Evolutionary conservation across 2,888 invertebrate species (phyloP), one percentile per base, ranked within the genome.

Genomic region (Eremobia ochroleuca): DNA sequence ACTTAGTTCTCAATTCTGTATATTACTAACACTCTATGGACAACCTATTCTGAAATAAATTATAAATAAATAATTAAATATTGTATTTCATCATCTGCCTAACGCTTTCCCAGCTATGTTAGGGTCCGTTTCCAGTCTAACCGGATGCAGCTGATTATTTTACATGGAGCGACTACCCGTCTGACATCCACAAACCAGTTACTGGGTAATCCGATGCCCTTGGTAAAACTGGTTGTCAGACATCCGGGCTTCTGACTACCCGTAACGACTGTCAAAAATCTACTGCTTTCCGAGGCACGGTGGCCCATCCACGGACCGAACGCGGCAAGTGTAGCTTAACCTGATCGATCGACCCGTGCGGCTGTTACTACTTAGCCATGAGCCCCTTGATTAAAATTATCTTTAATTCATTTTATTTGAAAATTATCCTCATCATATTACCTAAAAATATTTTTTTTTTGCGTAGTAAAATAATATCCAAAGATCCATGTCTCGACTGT

Each of bases 381-480:
- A 46, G 18, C 46, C 46, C 18, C 6, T 18, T 18, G 11, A 34
- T 34, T 61, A 34, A 61, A 34, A 34, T 21, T 28, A 37, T 70
- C 6, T 37, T 31, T 25, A 37, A 52, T 40, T 62, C 18, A 25
- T 18, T n/a, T 46, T 18, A 74, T 59, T 75, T 37, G 52, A 46
- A 73, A 80, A 67, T 11, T 37, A 80, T 61, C 37, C 66, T 55
- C 13, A 6, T n/a, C 9, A 8, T 5, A 34, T 21, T 37, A n/a
- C 40, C 1, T 6, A 15, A 3, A 4, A 34, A 18, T 46, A 6
- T 28, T 28, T 73, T 73, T 73, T 73, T 65, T 73, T 70, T n/a
- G 13, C 59, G 0, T 34, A 46, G 62, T 79, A 77, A 69, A 74
- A 83, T 76, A 77, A 76, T 77, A 78, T 79, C 5, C 6, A 28